Evolutionary conservation across 2,888 invertebrate species (phyloP), one percentile per base, ranked within the genome.

Genomic region (Choreutis nemorana): DNA sequence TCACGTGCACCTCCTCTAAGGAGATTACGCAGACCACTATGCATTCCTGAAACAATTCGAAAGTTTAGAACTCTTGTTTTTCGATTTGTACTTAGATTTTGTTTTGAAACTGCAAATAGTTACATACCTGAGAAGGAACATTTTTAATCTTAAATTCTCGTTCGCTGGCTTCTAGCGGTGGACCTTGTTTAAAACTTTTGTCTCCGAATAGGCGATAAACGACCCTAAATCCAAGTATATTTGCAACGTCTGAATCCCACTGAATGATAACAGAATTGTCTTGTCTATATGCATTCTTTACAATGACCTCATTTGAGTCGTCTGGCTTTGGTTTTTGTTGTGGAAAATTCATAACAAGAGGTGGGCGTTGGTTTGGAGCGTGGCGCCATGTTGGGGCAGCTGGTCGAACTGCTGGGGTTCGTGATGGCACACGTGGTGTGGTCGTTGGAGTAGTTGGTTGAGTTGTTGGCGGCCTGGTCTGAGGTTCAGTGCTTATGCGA

Each of bases 21-120:
- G 93, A 93, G 44, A 94, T 90, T 33, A 95, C 94, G 71, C 95
- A 95, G 37, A 95, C 94, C 38, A 95, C 89, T 42, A 95, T 90
- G 63, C 94, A 94, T 81, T 95, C 94, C 87, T 94, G 75, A 21
- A 65, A n/a, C n/a, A n/a, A n/a, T n/a, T n/a, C n/a, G n/a, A n/a
- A n/a, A n/a, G n/a, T n/a, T n/a, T n/a, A n/a, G n/a, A n/a, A n/a
- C n/a, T n/a, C n/a, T n/a, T n/a, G n/a, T n/a, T 18, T 18, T 18
- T 18, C 5, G 5, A 6, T 6, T 18, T 10, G 12, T 11, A 13
- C 11, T 27, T 18, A 7, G 5, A 23, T 23, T 9, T 23, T 27
- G 12, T 27, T 20, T 27, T 10, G n/a, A 14, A 5, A 20, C 11
- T 20, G n/a, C n/a, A n/a, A n/a, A n/a, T n/a, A n/a, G n/a, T n/a